Base-by-base conservation (phyloP, 2,113 vertebrate genomes). In the zebrafish (Danio rerio) region DNA sequence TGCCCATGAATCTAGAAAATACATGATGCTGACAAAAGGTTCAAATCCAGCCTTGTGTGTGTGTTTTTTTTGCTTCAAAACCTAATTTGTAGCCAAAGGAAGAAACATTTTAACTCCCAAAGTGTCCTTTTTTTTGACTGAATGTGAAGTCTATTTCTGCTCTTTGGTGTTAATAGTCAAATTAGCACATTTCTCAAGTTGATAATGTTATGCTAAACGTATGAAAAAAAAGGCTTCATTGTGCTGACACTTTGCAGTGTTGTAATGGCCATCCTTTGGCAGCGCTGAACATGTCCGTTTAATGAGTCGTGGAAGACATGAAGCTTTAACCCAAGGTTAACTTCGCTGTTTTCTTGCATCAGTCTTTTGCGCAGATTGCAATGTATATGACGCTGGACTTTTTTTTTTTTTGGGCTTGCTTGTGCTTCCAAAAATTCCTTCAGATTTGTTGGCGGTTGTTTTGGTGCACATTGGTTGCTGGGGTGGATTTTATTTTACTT, bases 1-100 rank as follows among this genome's bases (percentile, higher is more conserved):
- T 9, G 70, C 50, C 63, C 49, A 58, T 49, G 68, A 56, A 66
- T 78, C 31, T 18, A 42, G 12, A 16, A n/a, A 72, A 65, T 77
- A 21, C 63, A 73, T 83, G 47, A 59, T 81, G 63, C 49, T 12
- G 65, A 59, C 31, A 66, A 77, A 59, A 16, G 21, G 56, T 9
- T 16, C 31, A 31, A 31, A 31, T 31, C 31, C 31, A 31, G 3
- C 31, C 31, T 31, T 31, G 31, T 31, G 31, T 31, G 31, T 31
- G 31, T 31, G 31, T 31, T 16, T 53, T 8, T n/a, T 68, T n/a
- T 20, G 66, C 45, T 70, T 47, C 2, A 52, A 52, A 50, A 16
- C 4, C 70, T 42, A 5, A 52, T 42, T 12, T n/a, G 71, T 9
- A 42, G 31, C 15, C 71, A 42, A 56, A n/a, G 52, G 31, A 56